Percentiles rank a stretch among this genome's conserved stretches.
These are phyloP conservation scores for Bombus waltoni DNA, from an alignment of 1,140 invertebrate genomes.

Conservation along the genomic window DNA sequence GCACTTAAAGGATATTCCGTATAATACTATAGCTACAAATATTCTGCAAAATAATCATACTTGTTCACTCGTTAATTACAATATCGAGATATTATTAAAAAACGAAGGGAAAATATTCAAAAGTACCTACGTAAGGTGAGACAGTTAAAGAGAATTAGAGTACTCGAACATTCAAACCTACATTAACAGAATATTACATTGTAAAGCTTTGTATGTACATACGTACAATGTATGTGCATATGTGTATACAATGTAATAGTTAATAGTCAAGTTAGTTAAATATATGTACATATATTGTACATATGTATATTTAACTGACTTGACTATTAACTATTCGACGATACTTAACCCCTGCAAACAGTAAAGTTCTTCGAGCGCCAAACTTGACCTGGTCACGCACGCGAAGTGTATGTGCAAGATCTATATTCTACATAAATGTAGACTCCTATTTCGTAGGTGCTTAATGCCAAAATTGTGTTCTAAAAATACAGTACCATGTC, in stretches of 20 bases:
- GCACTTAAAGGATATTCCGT: no score
- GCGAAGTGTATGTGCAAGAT: conserved; percentile 14
- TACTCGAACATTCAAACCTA: not conserved
- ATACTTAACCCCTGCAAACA: conserved; percentile 14
- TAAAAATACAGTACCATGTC: conserved; percentile 49
- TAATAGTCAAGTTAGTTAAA: no score
- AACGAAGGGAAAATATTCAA: no score
- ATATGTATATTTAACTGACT: not conserved
- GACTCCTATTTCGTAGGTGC: conserved; percentile 6
- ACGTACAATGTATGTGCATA: not conserved
- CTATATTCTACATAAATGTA: conserved; percentile 34
- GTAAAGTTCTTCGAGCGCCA: conserved; percentile 29
- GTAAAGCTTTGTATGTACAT: not conserved
- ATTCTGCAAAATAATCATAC: no score
- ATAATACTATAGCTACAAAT: no score
- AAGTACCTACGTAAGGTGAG: no score
- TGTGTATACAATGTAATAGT: no score
- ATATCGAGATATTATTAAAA: no score
- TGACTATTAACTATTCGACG: not conserved
- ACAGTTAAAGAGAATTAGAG: no score
- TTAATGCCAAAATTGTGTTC: conserved; percentile 55
- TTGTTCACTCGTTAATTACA: no score
- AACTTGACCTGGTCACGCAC: conserved; percentile 49
- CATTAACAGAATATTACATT: not conserved
- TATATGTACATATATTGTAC: not conserved